A percentile compares a stretch with the other conserved stretches of the same genome.
Conservation (phyloP, 2,888 invertebrate species). For the Cerastis rubricosa region DNA sequence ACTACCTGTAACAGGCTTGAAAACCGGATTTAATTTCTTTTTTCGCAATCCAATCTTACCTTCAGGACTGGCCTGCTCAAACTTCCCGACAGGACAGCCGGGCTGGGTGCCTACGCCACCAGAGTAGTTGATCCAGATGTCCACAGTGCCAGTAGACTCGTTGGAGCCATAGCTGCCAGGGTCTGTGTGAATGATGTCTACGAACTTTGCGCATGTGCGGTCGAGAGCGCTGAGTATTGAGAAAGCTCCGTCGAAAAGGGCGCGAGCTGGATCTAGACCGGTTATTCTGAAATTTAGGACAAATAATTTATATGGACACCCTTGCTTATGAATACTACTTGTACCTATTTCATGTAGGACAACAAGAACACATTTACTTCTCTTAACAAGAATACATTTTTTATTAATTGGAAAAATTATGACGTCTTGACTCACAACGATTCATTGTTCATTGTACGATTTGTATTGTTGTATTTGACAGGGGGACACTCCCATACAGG, state of each 20-base stretch:
- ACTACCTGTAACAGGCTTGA: not conserved
- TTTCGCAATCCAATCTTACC: constrained; percentile 68
- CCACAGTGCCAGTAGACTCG: constrained; percentile 87
- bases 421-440: not conserved
- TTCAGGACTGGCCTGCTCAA: constrained; percentile 79
- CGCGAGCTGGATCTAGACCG: constrained; percentile 91
- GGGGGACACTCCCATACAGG: too few relatives aligned
- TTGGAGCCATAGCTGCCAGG: constrained; percentile 91
- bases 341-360: not conserved
- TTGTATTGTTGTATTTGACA: too few relatives aligned
- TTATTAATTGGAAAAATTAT: not conserved
- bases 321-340: not conserved
- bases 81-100: constrained; percentile 87
- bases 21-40: too few relatives aligned
- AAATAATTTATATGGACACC: not conserved
- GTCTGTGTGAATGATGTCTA: constrained; percentile 93
- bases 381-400: too few relatives aligned
- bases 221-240: constrained; percentile 79
- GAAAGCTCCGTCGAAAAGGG: constrained; percentile 89
- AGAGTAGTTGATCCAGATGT: constrained; percentile 91
- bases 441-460: too few relatives aligned
- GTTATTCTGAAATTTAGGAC: constrained; percentile 84
- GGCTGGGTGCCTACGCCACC: constrained; percentile 83
- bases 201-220: constrained; percentile 89
- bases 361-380: too few relatives aligned